Percentiles rank a stretch among this genome's conserved stretches.
Conservation (phyloP, 2,113 vertebrate genomes). For the Cynocephalus volans region DNA sequence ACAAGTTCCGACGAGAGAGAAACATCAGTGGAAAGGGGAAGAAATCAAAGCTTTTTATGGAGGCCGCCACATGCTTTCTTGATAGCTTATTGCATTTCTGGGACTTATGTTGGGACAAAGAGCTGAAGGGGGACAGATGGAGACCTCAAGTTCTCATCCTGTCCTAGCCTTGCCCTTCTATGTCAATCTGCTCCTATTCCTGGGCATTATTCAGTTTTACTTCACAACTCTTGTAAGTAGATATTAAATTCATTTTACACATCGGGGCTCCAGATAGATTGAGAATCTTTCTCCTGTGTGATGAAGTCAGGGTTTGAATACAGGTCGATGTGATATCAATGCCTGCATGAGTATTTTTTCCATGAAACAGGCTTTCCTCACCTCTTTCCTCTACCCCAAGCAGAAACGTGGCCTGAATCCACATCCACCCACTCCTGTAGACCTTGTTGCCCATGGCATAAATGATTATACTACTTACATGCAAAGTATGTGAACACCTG, state of each 20-base stretch:
- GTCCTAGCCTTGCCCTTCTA: neutral
- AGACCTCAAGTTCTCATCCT: neutral
- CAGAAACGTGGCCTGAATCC: neutral
- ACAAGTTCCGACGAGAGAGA: neutral
- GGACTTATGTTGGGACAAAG: neutral
- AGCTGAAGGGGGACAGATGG: neutral
- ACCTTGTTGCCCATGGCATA: neutral
- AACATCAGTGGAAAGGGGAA: neutral
- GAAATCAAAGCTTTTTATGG: neutral
- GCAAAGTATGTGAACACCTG: neutral
- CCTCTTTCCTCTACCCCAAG: neutral
- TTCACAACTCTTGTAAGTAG: neutral
- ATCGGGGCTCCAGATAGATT: neutral
- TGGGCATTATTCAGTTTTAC: rapidly evolving
- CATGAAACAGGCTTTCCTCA: neutral
- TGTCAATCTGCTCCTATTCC: neutral
- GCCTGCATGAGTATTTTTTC: neutral
- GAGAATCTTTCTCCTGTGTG: neutral
- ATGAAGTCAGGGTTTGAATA: neutral
- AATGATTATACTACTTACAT: neutral
- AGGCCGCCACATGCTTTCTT: neutral
- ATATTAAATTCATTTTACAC: neutral
- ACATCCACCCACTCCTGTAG: rapidly evolving
- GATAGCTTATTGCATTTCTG: neutral
- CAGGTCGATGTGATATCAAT: no score